Percentiles rank a stretch among this genome's conserved stretches.
Conservation (phyloP, 1,140 invertebrate genomes). For the Diorhabda elongata region DNA sequence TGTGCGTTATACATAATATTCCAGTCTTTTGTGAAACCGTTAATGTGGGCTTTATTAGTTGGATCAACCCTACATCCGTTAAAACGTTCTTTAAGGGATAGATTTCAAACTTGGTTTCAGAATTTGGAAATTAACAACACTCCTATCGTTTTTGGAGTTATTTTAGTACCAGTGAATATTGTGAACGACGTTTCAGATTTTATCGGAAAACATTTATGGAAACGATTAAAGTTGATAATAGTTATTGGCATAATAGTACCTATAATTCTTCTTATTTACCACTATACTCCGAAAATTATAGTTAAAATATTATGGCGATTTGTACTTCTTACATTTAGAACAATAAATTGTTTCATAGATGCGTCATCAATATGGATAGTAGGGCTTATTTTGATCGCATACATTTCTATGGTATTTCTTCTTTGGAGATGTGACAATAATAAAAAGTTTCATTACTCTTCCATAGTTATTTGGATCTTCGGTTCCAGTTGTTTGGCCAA, state of each 20-base stretch:
- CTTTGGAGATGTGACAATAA: conserved; percentile 60
- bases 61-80: conserved; percentile 87
- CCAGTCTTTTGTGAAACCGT: conserved; percentile 84
- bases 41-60: conserved; percentile 91
- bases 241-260: conserved; percentile 44
- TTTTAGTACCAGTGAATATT: conserved; percentile 68
- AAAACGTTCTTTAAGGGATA: conserved; percentile 69
- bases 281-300: conserved; percentile 54
- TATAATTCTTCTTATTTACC: conserved; percentile 46
- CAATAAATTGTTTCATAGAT: conserved; percentile 38
- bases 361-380: conserved; percentile 35
- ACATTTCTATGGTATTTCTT: conserved; percentile 51
- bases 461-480: conserved; percentile 59
- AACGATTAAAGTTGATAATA: conserved; percentile 58
- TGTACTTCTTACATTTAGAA: conserved; percentile 22
- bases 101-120: conserved; percentile 68
- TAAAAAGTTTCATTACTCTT: conserved; percentile 53
- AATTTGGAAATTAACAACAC: conserved; percentile 56
- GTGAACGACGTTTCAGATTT: conserved; percentile 67
- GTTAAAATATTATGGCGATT: conserved; percentile 50
- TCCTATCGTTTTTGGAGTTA: conserved; percentile 64
- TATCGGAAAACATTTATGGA: conserved; percentile 60
- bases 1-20: conserved; percentile 81
- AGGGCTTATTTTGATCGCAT: conserved; percentile 48
- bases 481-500: conserved; percentile 59